phyloP scores from a whole-genome alignment of 2,113 vertebrate genomes.

The Anolis sagrei region DNA sequence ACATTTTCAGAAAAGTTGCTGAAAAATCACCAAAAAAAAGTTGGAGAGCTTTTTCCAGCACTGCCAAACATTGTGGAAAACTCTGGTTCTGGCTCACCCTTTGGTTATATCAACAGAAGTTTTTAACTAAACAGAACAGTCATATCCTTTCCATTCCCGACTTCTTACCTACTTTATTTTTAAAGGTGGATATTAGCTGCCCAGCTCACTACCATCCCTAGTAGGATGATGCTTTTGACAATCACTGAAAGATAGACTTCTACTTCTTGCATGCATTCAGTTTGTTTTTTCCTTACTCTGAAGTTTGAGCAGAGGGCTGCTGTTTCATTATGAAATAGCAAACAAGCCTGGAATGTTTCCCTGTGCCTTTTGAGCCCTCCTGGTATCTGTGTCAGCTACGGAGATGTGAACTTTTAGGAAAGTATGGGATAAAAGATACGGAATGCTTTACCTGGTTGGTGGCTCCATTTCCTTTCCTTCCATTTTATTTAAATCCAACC shows the following conservation, averaged over 20 bases:
- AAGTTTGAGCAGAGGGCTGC: slow-evolving; percentile 18
- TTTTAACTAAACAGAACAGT: background rate
- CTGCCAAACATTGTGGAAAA: background rate
- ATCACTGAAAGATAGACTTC: accelerated
- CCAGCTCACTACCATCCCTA: accelerated
- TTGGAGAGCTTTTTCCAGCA: background rate
- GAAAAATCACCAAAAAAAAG: background rate
- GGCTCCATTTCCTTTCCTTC: background rate
- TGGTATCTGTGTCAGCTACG: slow-evolving; percentile 48
- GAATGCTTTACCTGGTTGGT: background rate
- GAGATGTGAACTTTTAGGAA: slow-evolving; percentile 47
- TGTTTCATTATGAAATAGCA: slow-evolving; percentile 52
- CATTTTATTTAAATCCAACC: background rate
- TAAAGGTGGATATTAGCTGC: slow-evolving; percentile 11
- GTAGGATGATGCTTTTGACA: background rate
- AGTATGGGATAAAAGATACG: slow-evolving; percentile 12
- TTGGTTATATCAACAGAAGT: background rate
- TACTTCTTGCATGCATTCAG: background rate
- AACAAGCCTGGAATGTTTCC: slow-evolving; percentile 56
- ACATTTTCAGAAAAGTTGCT: background rate
- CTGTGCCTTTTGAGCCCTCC: slow-evolving; percentile 57
- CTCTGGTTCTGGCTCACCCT: background rate
- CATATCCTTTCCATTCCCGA: slow-evolving; percentile 29
- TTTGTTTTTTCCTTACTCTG: slow-evolving; percentile 1
- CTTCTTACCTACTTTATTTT: slow-evolving; percentile 57